Conservation (phyloP, 2,888 invertebrate genomes). For the Timema cristinae region DNA sequence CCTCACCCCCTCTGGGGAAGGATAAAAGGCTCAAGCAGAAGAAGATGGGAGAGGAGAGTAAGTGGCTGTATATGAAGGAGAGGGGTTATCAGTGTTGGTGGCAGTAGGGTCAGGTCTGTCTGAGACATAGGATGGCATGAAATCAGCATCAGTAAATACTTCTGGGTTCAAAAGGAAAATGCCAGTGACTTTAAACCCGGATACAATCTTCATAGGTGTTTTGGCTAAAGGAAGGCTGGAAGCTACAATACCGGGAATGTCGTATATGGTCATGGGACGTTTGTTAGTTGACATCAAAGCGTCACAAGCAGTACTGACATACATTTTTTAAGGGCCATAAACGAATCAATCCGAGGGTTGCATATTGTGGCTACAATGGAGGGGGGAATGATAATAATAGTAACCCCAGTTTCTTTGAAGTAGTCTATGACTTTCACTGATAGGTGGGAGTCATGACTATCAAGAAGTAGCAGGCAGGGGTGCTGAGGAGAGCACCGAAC, state of each 20-base stretch:
- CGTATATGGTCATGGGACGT: too few relatives aligned
- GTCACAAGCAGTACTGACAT: background rate
- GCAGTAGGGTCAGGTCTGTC: background rate
- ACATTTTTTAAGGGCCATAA: slow-evolving; percentile 7
- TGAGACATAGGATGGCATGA: background rate
- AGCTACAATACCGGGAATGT: background rate
- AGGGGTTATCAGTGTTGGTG: background rate
- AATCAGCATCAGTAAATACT: background rate
- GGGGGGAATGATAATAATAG: slow-evolving; percentile 13
- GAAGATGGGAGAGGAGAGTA: slow-evolving; percentile 1
- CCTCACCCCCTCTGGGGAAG: slow-evolving; percentile 15
- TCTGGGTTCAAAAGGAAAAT: background rate
- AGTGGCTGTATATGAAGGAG: background rate
- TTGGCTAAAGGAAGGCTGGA: background rate
- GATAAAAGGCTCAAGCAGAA: slow-evolving; percentile 2
- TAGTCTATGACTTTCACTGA: background rate
- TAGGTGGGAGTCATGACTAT: slow-evolving; percentile 6
- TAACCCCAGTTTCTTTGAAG: slow-evolving; percentile 10
- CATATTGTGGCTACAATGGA: slow-evolving; percentile 10
- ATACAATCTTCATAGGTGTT: background rate
- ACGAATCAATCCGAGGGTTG: slow-evolving; percentile 10
- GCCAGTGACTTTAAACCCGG: background rate
- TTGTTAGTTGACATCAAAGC: too few relatives aligned
- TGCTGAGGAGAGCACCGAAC: background rate
- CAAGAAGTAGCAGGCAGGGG: slow-evolving; percentile 1